A percentile compares a stretch with the other conserved stretches of the same genome.
These are phyloP conservation scores for Ammodytes marinus DNA, from an alignment of 2,113 vertebrate genomes.

Conservation along the genomic window DNA sequence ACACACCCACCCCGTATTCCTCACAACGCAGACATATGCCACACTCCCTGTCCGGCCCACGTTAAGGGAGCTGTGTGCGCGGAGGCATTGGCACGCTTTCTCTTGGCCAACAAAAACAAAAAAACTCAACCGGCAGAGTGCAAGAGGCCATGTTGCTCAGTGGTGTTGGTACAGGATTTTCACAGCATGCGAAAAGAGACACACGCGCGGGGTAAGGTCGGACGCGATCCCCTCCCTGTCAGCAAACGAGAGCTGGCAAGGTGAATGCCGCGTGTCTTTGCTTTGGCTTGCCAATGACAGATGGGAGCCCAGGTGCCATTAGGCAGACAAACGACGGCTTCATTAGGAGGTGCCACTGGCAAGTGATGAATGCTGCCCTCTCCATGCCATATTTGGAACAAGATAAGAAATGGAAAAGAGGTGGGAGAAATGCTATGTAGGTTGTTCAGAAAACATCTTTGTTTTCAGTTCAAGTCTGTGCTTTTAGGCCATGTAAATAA, in stretches of 20 bases:
- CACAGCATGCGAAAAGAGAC: slow-evolving; percentile 54
- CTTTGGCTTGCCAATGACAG: slow-evolving; percentile 73
- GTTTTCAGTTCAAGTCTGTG: slow-evolving; percentile 46
- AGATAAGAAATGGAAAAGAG: slow-evolving; percentile 64
- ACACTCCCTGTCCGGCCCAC: slow-evolving; percentile 46
- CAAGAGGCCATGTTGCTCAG: slow-evolving; percentile 53
- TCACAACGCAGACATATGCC: slow-evolving; percentile 76
- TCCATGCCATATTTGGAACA: slow-evolving; percentile 71
- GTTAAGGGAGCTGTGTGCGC: slow-evolving; percentile 47
- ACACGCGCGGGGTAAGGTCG: slow-evolving; percentile 56
- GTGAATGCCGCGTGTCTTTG: slow-evolving; percentile 67
- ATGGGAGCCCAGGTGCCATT: slow-evolving; percentile 81
- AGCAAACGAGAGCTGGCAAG: slow-evolving; percentile 68
- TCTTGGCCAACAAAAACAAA: slow-evolving; percentile 36
- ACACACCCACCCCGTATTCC: slow-evolving; percentile 41
- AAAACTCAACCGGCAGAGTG: slow-evolving; percentile 22
- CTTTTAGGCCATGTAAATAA: slow-evolving; percentile 33
- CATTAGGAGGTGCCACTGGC: slow-evolving; percentile 80
- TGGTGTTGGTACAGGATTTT: slow-evolving; percentile 50
- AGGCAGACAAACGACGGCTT: slow-evolving; percentile 81
- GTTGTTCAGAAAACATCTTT: slow-evolving; percentile 58
- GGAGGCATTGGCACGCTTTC: slow-evolving; percentile 52
- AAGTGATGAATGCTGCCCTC: slow-evolving; percentile 78
- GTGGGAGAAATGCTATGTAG: slow-evolving; percentile 54
- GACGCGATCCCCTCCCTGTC: slow-evolving; percentile 50